Evolutionary conservation across 2,797 vertebrate genomes (phyloP).

Genomic region (Trichosurus vulpecula): DNA sequence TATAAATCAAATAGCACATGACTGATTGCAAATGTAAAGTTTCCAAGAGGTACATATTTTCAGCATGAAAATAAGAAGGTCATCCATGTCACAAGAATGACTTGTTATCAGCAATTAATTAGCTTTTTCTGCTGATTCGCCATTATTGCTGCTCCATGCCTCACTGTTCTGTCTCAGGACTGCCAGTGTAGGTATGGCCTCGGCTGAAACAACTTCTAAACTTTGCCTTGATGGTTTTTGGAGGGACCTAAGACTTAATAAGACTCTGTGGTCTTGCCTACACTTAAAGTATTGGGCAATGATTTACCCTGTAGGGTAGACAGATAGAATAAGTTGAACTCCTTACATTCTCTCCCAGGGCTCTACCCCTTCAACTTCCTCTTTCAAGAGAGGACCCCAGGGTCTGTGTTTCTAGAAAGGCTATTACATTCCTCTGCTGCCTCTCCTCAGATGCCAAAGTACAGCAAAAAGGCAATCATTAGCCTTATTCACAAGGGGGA

Average conservation of each 20-base stretch:
- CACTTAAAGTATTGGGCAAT: conserved; percentile 26
- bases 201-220: neutral
- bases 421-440: neutral
- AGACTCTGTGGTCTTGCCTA: neutral
- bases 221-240: neutral
- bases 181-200: neutral
- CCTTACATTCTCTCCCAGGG: neutral
- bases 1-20: conserved; percentile 37
- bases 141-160: conserved; percentile 32
- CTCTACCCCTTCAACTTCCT: neutral
- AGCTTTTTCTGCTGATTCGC: conserved; percentile 1
- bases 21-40: conserved; percentile 36
- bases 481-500: conserved; percentile 28
- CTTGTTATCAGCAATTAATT: conserved; percentile 31
- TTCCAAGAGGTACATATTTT: conserved; percentile 65
- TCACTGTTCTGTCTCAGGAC: neutral
- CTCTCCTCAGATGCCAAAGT: neutral
- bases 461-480: conserved; percentile 32
- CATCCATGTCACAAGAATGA: conserved; percentile 24
- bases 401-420: conserved; percentile 8
- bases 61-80: conserved; percentile 60
- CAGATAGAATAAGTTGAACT: neutral
- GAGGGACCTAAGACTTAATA: conserved; percentile 33
- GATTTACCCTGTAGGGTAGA: neutral
- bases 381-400: neutral